Evolutionary conservation across 2,888 invertebrate genomes (phyloP), one percentile per base, ranked within the genome.

Genomic region (Lysandra coridon): DNA sequence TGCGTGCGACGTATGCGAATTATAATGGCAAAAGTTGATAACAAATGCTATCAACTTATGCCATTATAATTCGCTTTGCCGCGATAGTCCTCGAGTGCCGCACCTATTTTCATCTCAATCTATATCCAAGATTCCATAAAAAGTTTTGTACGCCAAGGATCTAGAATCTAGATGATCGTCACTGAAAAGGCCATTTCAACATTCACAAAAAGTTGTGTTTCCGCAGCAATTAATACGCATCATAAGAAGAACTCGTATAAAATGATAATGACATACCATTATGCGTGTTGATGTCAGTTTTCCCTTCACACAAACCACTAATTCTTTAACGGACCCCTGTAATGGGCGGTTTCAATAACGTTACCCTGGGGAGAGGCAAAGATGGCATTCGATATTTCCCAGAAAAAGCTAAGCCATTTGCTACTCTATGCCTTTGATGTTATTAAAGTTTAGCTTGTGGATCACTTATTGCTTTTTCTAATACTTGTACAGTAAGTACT

Each of bases 231-330:
- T 53, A 53, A 53, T 53, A 53, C 4, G 6, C n/a, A n/a, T 17
- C 4, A 60, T 62, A 23, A 62, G 23, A 2, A 5, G 30, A 64
- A 64, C 7, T 69, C 14, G 69, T 69, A 69, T 33, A 69, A 69
- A 33, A 69, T 69, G 37, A 69, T 69, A 69, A 69, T 69, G 33
- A 69, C 69, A 37, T 69, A 69, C 69, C 5, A 69, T 69, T 69
- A 33, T 17, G 17, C 17, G 57, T 69, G 69, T 33, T 5, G 69
- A 14, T 37, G 33, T 33, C 69, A 69, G 17, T 17, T 69, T 33
- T 69, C 33, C 17, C 6, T 69, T 62, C 2, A 64, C 7, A 69
- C 37, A 37, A 69, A 69, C 69, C 69, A 5, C 69, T 33, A 69
- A 69, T 69, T 33, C 69, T 33, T 69, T 33, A 69, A 69, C 69